phyloP scores from a whole-genome alignment of 2,797 vertebrate species.

The Cyclopterus lumpus region DNA sequence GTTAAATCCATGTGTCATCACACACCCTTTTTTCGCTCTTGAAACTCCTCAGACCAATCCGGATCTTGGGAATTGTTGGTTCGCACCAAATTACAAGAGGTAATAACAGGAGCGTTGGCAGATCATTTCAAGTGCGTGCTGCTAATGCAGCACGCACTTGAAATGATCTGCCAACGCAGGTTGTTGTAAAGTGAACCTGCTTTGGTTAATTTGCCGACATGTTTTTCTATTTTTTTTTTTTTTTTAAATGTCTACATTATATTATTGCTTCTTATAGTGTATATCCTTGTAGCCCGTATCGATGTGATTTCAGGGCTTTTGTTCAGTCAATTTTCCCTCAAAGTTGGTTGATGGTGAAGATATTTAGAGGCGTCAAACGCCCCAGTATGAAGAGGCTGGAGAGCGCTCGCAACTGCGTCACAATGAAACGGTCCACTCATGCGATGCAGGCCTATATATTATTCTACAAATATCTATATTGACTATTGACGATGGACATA shows the following conservation, averaged over 20 bases:
- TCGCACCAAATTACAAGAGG: neutral
- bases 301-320: neutral
- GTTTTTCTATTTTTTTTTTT: neutral
- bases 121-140: neutral
- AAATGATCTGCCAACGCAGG: too few relatives aligned
- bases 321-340: neutral
- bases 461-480: neutral
- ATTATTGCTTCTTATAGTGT: neutral
- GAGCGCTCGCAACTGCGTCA: slow-evolving; percentile 46
- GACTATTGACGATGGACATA: too few relatives aligned
- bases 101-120: neutral
- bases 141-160: too few relatives aligned
- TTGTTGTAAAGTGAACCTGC: neutral
- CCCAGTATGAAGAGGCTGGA: too few relatives aligned
- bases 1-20: neutral
- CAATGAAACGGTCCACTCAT: neutral
- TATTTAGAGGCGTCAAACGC: neutral
- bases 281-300: neutral
- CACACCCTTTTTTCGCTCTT: neutral
- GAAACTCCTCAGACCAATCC: neutral
- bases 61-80: neutral
- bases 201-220: neutral
- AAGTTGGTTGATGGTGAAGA: neutral
- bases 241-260: neutral
- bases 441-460: neutral